Evolutionary conservation across 2,113 vertebrate genomes (phyloP).

Genomic region (Steatornis caripensis): DNA sequence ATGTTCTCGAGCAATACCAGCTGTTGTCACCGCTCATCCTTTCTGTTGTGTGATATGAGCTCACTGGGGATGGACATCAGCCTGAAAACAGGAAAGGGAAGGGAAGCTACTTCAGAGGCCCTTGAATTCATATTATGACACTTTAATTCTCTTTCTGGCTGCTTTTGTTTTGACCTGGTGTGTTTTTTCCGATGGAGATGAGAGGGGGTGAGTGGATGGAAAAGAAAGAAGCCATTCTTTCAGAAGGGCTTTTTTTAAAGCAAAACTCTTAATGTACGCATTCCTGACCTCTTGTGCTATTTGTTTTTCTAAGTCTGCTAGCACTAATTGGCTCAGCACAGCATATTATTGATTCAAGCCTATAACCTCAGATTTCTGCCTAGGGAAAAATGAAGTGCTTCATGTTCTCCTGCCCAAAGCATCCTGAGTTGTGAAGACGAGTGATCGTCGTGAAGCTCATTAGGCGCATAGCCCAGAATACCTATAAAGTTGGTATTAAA

Average conservation of each 20-base stretch:
- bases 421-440: neutral
- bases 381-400: neutral
- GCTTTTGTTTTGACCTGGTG: conserved; percentile 9
- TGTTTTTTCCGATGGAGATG: conserved; percentile 30
- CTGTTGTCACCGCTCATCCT: neutral
- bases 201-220: neutral
- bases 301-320: neutral
- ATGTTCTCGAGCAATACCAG: neutral
- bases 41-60: neutral
- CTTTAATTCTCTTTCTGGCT: conserved; percentile 47
- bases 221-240: neutral
- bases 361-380: neutral
- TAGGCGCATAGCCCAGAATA: neutral
- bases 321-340: neutral
- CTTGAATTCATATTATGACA: conserved; percentile 36
- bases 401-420: neutral
- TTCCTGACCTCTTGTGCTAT: conserved; percentile 15
- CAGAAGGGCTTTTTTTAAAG: neutral
- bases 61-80: neutral
- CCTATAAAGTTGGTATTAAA: neutral
- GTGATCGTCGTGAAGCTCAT: neutral
- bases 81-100: conserved; percentile 58
- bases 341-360: neutral
- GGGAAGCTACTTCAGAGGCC: conserved; percentile 40
- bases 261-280: neutral